Evolutionary conservation across 2,113 vertebrate species (phyloP), one percentile per base, ranked within the genome.

Genomic region (Xiphorhynchus elegans): DNA sequence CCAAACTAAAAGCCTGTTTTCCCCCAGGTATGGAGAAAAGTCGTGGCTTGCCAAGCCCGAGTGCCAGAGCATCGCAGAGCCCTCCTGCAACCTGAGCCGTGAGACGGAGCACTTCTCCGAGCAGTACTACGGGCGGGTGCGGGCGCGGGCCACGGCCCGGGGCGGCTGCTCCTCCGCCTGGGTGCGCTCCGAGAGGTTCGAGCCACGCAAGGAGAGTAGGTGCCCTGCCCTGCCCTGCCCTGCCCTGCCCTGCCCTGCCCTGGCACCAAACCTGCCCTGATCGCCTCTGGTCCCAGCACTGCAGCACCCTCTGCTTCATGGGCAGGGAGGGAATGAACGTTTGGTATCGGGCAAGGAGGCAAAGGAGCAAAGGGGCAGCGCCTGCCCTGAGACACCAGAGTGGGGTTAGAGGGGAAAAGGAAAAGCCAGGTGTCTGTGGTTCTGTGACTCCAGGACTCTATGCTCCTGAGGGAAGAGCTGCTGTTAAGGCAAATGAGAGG

Each of bases 1-100:
- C 55, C 60, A 17, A 29, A 39, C 77, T 77, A 29, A 87, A 58
- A 37, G 7, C 8, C 21, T 12, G 67, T 69, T 10, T 21, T 17
- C 31, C 46, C 60, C 24, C 95, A 98, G 98, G 84, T 98, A 98
- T 7, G 98, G 98, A 63, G 93, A 97, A 20, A 85, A 17, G 17
- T 13, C 19, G 31, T 98, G 98, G 98, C 79, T 96, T 31, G n/a
- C 13, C 14, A 98, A 98, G 70, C n/a, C 1, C 0, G 97, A 96
- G 90, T 98, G 98, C 90, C 98, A 98, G 87, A 52, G 35, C 20
- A 97, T 97, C 96, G 92, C 93, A 1, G 68, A 8, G 69, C 80
- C 37, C 10, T 98, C 81, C 94, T 98, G 98, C 96, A 97, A 98
- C 72, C 96, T 98, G 66, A 98, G 96, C 1, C 1, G 1, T 18